Evolutionary conservation across 2,113 vertebrate genomes (phyloP), one percentile per base, ranked within the genome.

Genomic region (Nycticebus coucang): DNA sequence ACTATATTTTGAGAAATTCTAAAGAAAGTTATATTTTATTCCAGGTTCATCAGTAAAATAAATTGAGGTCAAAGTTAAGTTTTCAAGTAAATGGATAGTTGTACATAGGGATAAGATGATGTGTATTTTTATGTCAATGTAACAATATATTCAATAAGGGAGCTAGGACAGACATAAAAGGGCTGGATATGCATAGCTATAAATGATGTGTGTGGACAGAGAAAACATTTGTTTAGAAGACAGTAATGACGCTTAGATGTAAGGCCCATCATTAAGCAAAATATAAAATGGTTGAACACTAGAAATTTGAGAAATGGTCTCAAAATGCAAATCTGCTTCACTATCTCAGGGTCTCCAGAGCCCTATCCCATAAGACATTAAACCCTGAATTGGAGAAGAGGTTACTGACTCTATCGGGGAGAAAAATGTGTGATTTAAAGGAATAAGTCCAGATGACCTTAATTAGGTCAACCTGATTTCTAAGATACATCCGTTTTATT

Each of bases 401-500:
- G 80, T 80, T 37, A 78, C 21, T 15, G 24, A 72, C 53, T 80
- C 53, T 75, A 83, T 4, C 8, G 7, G 13, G 78, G 24, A 81
- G 89, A 22, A 12, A 89, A 89, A 72, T n/a, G 35, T 94, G 55
- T 94, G 93, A 97, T 95, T 87, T 87, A 93, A 86, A 97, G 18
- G 33, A 84, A 0, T 79, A 92, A 91, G 41, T 90, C 93, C 59
- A 96, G 86, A 77, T 96, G 89, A 98, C 62, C 30, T 72, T 91
- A 96, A 97, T 81, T 87, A 96, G 94, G 90, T 89, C 97, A 97
- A 41, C 69, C 59, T 91, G 84, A 97, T 96, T 97, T 96, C 75
- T 97, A 59, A 97, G 79, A 95, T 96, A 60, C 68, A 95, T 89
- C 21, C 35, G 77, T 97, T 98, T 97, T 37, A 45, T 97, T 98